Conservation (phyloP, 2,888 invertebrate species). For the Cheilosia pagana region DNA sequence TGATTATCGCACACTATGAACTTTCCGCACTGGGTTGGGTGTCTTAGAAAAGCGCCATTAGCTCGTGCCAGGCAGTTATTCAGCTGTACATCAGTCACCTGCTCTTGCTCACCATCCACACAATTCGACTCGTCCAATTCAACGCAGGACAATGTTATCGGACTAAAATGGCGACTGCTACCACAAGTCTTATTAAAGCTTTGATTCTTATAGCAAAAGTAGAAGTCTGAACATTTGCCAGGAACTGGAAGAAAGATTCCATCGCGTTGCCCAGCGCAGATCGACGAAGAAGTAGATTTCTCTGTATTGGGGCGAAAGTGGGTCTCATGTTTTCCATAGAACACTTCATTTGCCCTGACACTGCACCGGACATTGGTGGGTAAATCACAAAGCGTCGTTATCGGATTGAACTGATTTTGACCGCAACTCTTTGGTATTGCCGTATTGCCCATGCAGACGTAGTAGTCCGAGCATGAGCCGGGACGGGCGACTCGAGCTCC, state of each 20-base stretch:
- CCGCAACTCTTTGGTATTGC: conserved; percentile 56
- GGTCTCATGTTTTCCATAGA: conserved; percentile 1
- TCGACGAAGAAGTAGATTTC: conserved; percentile 70
- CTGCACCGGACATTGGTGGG: conserved; percentile 47
- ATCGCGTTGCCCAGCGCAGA: conserved; percentile 78
- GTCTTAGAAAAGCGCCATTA: conserved; percentile 76
- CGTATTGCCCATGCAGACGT: conserved; percentile 74
- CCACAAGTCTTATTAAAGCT: conserved; percentile 76
- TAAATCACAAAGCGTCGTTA: conserved; percentile 26
- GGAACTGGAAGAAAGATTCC: conserved; percentile 79
- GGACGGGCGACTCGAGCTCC: conserved; percentile 75
- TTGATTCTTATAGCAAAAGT: conserved; percentile 78
- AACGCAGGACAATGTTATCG: conserved; percentile 48
- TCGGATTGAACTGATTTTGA: conserved; percentile 46
- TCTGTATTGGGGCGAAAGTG: neutral
- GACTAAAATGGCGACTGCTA: conserved; percentile 41
- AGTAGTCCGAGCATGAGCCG: conserved; percentile 77
- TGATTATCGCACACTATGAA: conserved; percentile 77
- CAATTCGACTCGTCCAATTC: conserved; percentile 36
- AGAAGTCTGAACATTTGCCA: conserved; percentile 80
- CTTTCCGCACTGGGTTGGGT: conserved; percentile 77
- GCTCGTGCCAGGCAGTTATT: conserved; percentile 13
- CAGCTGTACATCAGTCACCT: no score
- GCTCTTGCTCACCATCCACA: conserved; percentile 6
- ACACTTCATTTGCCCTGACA: neutral